These are phyloP conservation scores for Calonectris borealis DNA, from an alignment of 2,113 vertebrate genomes.

Conservation along the genomic window DNA sequence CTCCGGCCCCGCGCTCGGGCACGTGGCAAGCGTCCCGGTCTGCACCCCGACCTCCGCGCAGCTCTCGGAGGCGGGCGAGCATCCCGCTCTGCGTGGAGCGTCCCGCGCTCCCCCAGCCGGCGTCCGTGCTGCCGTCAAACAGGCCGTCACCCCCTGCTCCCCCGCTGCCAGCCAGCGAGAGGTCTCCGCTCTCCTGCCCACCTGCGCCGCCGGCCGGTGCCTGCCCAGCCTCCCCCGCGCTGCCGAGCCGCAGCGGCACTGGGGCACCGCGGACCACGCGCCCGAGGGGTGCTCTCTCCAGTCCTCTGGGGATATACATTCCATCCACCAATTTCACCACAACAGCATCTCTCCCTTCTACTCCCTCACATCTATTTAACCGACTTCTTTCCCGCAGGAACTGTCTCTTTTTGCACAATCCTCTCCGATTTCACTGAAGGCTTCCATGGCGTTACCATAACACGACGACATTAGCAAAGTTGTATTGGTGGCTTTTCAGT, in stretches of 20 bases:
- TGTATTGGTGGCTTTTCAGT: background rate
- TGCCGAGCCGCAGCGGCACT: too few species aligned
- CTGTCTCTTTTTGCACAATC: background rate
- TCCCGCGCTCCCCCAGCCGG: background rate
- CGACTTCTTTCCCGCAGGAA: background rate
- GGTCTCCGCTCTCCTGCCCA: background rate
- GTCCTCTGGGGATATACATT: rapidly evolving
- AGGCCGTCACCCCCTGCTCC: background rate
- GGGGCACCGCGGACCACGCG: too few species aligned
- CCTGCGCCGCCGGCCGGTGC: background rate
- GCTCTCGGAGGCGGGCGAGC: too few species aligned
- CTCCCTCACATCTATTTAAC: rapidly evolving
- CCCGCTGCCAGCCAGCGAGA: too few species aligned
- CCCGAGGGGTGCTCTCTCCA: background rate
- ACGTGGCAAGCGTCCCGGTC: too few species aligned
- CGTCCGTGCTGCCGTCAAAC: rapidly evolving
- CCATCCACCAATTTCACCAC: background rate
- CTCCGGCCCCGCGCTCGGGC: rapidly evolving
- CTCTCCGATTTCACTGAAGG: background rate
- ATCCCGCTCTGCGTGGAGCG: background rate
- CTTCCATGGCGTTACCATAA: rapidly evolving
- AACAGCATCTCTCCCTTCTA: background rate
- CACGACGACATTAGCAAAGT: rapidly evolving
- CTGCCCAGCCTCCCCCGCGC: background rate
- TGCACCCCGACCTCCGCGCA: background rate